phyloP scores from a whole-genome alignment of 2,113 vertebrate species.

The Nycticryphes semicollaris region DNA sequence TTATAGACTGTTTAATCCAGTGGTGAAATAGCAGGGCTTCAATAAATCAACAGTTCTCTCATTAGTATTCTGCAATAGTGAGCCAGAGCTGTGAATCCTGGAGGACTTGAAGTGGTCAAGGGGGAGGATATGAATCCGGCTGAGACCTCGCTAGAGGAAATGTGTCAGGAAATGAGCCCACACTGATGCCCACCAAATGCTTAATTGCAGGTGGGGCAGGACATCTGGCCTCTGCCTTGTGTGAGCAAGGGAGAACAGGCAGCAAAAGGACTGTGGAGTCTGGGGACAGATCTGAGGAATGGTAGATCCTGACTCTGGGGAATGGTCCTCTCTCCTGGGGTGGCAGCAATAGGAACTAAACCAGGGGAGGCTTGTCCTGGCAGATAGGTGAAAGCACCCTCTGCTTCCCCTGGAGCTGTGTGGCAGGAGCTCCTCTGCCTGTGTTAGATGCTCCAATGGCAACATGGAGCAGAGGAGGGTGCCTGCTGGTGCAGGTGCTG shows the following conservation, averaged over 20 bases:
- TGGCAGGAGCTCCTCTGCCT: neutral
- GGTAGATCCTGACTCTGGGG: accelerated
- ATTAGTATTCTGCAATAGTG: neutral
- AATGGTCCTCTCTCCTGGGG: neutral
- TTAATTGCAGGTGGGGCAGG: neutral
- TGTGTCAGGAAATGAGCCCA: neutral
- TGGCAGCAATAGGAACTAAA: neutral
- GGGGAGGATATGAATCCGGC: neutral
- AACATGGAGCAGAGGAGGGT: neutral
- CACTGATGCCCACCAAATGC: neutral
- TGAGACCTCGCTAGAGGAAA: neutral
- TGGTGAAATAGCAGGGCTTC: constrained; percentile 29
- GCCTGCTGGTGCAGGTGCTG: neutral
- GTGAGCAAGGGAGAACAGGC: neutral
- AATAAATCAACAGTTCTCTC: constrained; percentile 40
- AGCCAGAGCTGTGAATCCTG: neutral
- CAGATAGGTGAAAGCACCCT: accelerated
- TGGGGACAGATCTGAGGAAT: accelerated
- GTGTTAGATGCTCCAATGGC: accelerated
- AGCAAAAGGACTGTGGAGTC: accelerated
- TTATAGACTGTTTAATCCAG: constrained; percentile 52
- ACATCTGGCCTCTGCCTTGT: neutral
- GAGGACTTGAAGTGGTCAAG: neutral
- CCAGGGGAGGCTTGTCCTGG: neutral
- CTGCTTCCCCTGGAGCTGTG: neutral